A percentile compares a stretch with the other conserved stretches of the same genome.
Evolutionary conservation across 2,113 vertebrate genomes (phyloP).

Genomic region (Callionymus lyra): DNA sequence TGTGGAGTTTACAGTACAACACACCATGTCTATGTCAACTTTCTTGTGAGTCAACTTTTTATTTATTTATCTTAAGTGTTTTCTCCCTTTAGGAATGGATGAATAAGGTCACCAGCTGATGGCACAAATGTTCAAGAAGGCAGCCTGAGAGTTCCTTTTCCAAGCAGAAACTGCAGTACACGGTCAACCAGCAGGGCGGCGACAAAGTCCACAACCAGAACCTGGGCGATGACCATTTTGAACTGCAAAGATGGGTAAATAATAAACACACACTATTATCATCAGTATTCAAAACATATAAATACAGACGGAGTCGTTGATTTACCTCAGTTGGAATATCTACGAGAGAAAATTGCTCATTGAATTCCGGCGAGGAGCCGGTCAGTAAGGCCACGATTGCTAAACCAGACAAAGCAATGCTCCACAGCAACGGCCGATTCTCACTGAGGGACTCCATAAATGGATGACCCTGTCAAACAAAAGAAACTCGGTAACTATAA

Average conservation of each 20-base stretch:
- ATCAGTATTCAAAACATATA: constrained; percentile 5
- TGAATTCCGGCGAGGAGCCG: constrained; percentile 88
- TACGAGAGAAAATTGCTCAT: constrained; percentile 87
- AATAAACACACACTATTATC: not conserved
- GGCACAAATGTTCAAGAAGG: constrained; percentile 79
- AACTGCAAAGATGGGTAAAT: constrained; percentile 70
- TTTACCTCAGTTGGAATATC: constrained; percentile 89
- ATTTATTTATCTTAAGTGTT: constrained; percentile 30
- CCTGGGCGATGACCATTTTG: constrained; percentile 82
- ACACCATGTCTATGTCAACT: constrained; percentile 43
- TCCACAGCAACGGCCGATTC: constrained; percentile 88
- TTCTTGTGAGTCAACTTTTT: constrained; percentile 24
- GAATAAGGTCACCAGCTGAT: constrained; percentile 53
- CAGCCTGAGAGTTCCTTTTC: constrained; percentile 82
- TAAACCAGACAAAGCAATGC: constrained; percentile 76
- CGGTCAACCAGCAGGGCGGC: constrained; percentile 79
- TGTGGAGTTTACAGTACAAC: constrained; percentile 49
- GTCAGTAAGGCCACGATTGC: constrained; percentile 80
- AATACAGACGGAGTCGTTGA: not conserved
- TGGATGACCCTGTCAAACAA: constrained; percentile 75
- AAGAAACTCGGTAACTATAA: not conserved
- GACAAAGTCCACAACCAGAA: constrained; percentile 83
- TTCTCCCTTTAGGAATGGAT: constrained; percentile 57
- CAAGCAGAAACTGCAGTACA: constrained; percentile 82
- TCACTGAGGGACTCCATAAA: constrained; percentile 93